Evolutionary conservation across 2,888 invertebrate species (phyloP).

Genomic region (Heliconius cydno): DNA sequence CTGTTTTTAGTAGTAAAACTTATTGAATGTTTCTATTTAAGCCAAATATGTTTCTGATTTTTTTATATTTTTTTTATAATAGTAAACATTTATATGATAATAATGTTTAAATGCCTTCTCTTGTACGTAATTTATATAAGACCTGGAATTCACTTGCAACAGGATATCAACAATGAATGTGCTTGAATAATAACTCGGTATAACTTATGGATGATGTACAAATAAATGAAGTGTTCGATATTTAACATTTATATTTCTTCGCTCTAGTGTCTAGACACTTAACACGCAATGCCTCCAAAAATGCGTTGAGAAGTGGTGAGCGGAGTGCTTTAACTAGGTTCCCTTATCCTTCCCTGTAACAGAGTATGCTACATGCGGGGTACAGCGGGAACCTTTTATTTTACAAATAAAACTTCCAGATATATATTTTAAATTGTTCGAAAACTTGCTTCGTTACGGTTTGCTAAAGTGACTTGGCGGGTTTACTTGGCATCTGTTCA

Average conservation of each 20-base stretch:
- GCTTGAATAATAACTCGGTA: background rate
- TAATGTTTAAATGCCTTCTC: too few relatives aligned
- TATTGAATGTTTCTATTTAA: background rate
- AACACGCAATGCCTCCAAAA: too few relatives aligned
- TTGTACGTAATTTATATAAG: too few relatives aligned
- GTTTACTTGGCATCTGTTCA: slow-evolving; percentile 42
- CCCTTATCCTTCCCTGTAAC: too few relatives aligned
- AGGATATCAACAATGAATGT: background rate
- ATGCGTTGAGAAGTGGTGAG: too few relatives aligned
- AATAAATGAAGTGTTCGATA: background rate
- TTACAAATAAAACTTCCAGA: background rate
- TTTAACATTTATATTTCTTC: too few relatives aligned
- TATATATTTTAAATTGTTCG: slow-evolving; percentile 34
- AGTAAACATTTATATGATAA: too few relatives aligned
- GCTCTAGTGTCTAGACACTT: too few relatives aligned
- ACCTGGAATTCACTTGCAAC: background rate
- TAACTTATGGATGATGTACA: background rate
- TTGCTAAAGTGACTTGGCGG: slow-evolving; percentile 39
- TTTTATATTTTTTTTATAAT: too few relatives aligned
- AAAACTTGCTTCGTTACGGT: slow-evolving; percentile 40
- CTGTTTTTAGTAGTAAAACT: background rate
- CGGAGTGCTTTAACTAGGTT: too few relatives aligned
- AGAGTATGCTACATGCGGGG: too few relatives aligned
- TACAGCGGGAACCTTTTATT: too few relatives aligned
- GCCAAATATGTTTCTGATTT: background rate